Evolutionary conservation across 2,888 invertebrate genomes (phyloP), one percentile per base, ranked within the genome.

Genomic region (Prosapia bicincta): DNA sequence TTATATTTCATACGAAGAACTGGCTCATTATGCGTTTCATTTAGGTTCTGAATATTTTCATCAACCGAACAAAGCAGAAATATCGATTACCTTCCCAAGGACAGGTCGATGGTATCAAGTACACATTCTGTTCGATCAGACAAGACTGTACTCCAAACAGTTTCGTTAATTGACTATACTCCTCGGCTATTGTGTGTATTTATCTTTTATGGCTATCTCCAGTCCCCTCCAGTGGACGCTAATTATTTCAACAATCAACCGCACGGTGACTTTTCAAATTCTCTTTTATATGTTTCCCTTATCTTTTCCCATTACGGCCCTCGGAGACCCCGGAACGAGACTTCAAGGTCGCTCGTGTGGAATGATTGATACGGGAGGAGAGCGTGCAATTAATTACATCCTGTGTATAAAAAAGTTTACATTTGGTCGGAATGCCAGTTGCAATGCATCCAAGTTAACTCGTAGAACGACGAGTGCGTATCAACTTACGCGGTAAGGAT

Each of bases 261-360:
- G 54, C 54, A 54, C 54, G 54, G 54, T 54, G 54, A 54, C 54
- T 54, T 54, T 54, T 54, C 54, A 54, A 54, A 54, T 38, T 38
- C 38, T 13, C 38, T 38, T 13, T 13, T 38, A 38, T 20, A 54
- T 54, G 20, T 20, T 54, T 15, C 54, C 20, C 54, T 54, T 54
- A 54, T 54, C 54, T 54, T 54, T 54, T 20, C 54, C 54, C 54
- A 54, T 54, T 54, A 54, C 54, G 1, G 54, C 54, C 54, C 54
- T 54, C 5, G 20, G 54, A 38, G 3, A 38, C 2, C 38, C 3
- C 54, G 20, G 3, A 20, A 13, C 13, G 54, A 9, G 2, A 15
- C 54, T 54, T 20, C 54, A 54, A 54, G 54, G 54, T 54, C 54
- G 20, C 54, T 20, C 54, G 54, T 54, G 54, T 54, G 54, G 54